Percentiles rank a stretch among this genome's conserved stretches.
phyloP scores from a whole-genome alignment of 35 echinoderm and acorn worm species.

The Acanthaster planci region DNA sequence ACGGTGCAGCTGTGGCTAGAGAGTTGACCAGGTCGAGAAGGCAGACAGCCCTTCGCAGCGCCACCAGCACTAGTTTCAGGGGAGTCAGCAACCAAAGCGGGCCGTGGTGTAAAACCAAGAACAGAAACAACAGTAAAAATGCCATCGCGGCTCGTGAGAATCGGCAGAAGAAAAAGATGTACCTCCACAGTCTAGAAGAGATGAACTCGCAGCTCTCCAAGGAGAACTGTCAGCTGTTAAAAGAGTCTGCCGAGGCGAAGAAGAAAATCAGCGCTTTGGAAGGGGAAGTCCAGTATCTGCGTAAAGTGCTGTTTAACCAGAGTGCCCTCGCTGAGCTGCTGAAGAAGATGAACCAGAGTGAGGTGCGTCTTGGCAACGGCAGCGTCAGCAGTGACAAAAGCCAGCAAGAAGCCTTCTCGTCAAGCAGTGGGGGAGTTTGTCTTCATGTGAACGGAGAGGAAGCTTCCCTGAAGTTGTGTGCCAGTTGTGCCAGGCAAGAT shows the following conservation, averaged over 20 bases:
- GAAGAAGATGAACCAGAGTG: slow-evolving; percentile 34
- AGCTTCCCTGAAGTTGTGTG: slow-evolving; percentile 45
- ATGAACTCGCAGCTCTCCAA: not conserved
- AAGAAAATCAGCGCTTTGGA: slow-evolving; percentile 23
- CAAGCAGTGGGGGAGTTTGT: slow-evolving; percentile 46
- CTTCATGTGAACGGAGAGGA: slow-evolving; percentile 42
- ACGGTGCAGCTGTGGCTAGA: not conserved
- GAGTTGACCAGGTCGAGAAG: slow-evolving; percentile 2
- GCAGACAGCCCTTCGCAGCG: not conserved
- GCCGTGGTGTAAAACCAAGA: not conserved
- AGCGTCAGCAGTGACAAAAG: slow-evolving; percentile 11
- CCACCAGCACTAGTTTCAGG: not conserved
- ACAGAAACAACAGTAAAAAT: slow-evolving; percentile 27
- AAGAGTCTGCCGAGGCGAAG: slow-evolving; percentile 1
- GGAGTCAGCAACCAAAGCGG: not conserved
- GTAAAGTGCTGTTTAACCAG: slow-evolving; percentile 40
- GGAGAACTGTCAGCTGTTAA: slow-evolving; percentile 9
- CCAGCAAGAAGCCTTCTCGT: not conserved
- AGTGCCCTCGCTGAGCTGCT: slow-evolving; percentile 28
- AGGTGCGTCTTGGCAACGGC: slow-evolving; percentile 17
- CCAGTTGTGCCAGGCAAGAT: slow-evolving; percentile 14
- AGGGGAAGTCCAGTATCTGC: slow-evolving; percentile 39
- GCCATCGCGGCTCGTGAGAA: slow-evolving; percentile 39
- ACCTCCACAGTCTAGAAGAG: slow-evolving; percentile 15
- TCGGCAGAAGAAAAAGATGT: slow-evolving; percentile 39